These are phyloP conservation scores for Acrocephalus kingi DNA, from an alignment of 2,113 vertebrate genomes.

Conservation along the genomic window DNA sequence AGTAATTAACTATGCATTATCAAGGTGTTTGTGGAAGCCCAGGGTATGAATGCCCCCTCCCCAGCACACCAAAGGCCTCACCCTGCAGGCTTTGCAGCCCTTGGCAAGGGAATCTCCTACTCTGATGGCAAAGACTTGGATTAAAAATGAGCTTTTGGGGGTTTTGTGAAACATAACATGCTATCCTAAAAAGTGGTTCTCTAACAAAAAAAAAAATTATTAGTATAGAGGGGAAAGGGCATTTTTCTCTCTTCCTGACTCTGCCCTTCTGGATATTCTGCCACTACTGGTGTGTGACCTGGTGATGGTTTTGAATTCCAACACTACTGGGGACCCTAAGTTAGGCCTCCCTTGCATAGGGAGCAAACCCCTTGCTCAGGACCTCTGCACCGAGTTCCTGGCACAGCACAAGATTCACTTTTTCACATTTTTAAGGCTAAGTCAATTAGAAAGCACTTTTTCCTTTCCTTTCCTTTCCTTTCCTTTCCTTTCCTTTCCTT, in stretches of 20 bases:
- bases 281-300: neutral
- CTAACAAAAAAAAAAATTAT: neutral
- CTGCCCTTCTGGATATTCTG: neutral
- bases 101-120: neutral
- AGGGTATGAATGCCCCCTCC: fast-evolving
- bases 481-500: too few species aligned
- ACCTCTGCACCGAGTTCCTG: neutral
- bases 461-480: fast-evolving
- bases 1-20: neutral
- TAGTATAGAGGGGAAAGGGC: too few species aligned
- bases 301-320: neutral
- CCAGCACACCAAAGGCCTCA: neutral
- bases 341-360: fast-evolving
- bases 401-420: neutral
- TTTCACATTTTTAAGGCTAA: neutral
- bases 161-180: neutral
- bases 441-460: neutral
- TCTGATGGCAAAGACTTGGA: neutral
- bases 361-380: neutral
- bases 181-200: neutral
- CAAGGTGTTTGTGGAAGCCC: neutral
- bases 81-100: neutral
- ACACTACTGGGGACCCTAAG: neutral
- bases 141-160: neutral
- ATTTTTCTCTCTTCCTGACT: neutral